A percentile compares a stretch with the other conserved stretches of the same genome.
These are phyloP conservation scores for Salmo trutta DNA, from an alignment of 2,797 vertebrate genomes.

Conservation along the genomic window DNA sequence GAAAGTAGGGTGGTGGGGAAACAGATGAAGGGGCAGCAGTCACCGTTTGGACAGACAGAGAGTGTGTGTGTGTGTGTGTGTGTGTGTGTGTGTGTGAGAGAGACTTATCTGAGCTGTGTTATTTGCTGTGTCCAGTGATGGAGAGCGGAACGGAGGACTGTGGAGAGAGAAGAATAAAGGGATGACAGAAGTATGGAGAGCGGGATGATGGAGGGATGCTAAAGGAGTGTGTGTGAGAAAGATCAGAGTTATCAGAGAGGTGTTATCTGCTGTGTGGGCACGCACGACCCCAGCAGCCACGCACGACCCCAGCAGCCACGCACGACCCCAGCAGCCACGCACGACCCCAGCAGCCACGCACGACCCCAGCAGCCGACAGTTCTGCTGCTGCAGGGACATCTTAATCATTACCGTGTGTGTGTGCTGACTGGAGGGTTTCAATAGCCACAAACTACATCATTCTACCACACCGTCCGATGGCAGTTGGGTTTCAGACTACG, in stretches of 20 bases:
- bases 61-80: too few species aligned
- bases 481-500: too few species aligned
- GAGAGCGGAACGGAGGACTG: not conserved
- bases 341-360: not conserved
- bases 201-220: too few species aligned
- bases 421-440: not conserved
- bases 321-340: not conserved
- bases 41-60: not conserved
- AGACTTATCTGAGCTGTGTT: too few species aligned
- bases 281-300: not conserved
- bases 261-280: not conserved
- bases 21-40: too few species aligned
- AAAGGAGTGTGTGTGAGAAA: not conserved
- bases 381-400: not conserved
- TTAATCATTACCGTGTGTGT: not conserved
- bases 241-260: not conserved
- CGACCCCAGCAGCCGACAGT: not conserved
- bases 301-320: not conserved
- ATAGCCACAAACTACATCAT: not conserved
- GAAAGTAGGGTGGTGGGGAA: too few species aligned
- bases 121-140: not conserved
- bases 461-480: too few species aligned
- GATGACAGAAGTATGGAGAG: not conserved
- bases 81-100: too few species aligned
- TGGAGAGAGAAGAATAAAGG: not conserved